Conservation (phyloP, 2,113 vertebrate species). For the Climacteris rufus region DNA sequence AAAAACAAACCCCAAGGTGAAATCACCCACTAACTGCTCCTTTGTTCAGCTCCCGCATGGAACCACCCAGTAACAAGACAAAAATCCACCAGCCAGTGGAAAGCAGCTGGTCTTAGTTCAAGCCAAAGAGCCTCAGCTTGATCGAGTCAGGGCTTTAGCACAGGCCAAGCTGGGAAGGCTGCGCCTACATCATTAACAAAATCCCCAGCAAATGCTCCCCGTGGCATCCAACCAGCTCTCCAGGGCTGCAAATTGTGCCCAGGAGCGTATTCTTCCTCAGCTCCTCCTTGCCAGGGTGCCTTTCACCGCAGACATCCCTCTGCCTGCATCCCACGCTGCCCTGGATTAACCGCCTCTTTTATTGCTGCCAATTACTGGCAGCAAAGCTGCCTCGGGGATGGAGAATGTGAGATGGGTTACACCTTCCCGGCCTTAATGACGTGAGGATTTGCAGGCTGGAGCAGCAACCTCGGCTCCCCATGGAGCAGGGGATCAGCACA, state of each 20-base stretch:
- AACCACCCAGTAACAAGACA: slow-evolving; percentile 17
- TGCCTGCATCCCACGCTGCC: slow-evolving; percentile 22
- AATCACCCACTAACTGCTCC: not conserved
- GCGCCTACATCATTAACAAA: slow-evolving; percentile 49
- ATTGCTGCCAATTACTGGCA: slow-evolving; percentile 55
- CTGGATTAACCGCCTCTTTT: slow-evolving; percentile 46
- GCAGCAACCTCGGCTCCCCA: not conserved
- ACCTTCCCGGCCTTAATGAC: not conserved
- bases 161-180: slow-evolving; percentile 33
- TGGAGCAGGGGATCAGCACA: not conserved
- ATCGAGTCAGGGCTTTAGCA: not conserved
- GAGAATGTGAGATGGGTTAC: not conserved
- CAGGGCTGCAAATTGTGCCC: slow-evolving; percentile 43
- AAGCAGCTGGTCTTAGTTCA: slow-evolving; percentile 58
- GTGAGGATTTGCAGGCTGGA: not conserved
- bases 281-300: slow-evolving; percentile 35
- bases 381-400: slow-evolving; percentile 24
- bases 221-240: slow-evolving; percentile 53
- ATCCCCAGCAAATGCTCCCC: slow-evolving; percentile 45
- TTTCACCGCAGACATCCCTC: slow-evolving; percentile 31
- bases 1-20: not conserved
- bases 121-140: slow-evolving; percentile 36
- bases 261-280: slow-evolving; percentile 20
- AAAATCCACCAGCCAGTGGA: slow-evolving; percentile 36
- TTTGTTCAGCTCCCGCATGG: not conserved